Conservation (phyloP, 2,888 invertebrate genomes). For the Dryomyza anilis region DNA sequence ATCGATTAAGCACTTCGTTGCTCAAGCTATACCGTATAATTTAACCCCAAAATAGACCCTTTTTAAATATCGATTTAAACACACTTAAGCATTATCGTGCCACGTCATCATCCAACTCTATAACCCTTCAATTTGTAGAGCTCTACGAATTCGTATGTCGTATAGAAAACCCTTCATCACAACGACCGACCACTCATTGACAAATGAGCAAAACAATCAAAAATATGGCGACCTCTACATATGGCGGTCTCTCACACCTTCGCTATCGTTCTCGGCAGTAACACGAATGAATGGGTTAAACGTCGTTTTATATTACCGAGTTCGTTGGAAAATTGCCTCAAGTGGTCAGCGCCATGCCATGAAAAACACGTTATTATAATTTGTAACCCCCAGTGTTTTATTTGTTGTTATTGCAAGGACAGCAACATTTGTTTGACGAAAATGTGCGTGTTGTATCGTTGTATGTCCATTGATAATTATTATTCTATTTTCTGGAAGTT, state of each 20-base stretch:
- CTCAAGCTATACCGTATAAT: too few relatives aligned
- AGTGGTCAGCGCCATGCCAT: background rate
- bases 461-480: background rate
- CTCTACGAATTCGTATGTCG: too few relatives aligned
- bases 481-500: background rate
- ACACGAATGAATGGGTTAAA: background rate
- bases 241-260: slow-evolving; percentile 10
- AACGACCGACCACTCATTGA: too few relatives aligned
- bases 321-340: too few relatives aligned
- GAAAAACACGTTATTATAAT: background rate
- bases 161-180: too few relatives aligned
- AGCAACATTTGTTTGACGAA: background rate
- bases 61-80: too few relatives aligned
- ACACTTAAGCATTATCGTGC: slow-evolving; percentile 17
- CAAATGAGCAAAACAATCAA: slow-evolving; percentile 3
- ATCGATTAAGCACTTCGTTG: slow-evolving; percentile 20
- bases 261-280: background rate
- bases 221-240: slow-evolving; percentile 14
- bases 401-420: background rate
- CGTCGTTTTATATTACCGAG: too few relatives aligned
- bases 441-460: background rate
- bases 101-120: slow-evolving; percentile 4
- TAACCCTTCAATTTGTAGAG: background rate
- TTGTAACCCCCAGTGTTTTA: background rate
- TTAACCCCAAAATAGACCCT: too few relatives aligned